Evolutionary conservation across 92 coral and sea anemone species (phyloP).

Genomic region (Epizoanthus illoricatus): DNA sequence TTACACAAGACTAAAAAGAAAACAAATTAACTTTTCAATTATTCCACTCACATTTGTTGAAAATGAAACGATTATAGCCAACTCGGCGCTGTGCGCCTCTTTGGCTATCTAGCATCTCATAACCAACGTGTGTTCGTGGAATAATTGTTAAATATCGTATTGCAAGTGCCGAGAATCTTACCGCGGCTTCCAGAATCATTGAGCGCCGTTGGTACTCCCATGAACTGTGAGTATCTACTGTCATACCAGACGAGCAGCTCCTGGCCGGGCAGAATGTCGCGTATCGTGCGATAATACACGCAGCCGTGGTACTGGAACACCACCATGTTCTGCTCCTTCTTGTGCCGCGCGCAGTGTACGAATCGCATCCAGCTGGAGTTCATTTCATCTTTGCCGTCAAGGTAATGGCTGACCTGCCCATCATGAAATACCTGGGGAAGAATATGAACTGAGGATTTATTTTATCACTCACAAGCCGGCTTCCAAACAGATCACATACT

Average conservation of each 20-base stretch:
- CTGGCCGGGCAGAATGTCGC: conserved; percentile 90
- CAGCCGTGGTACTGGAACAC: conserved; percentile 99
- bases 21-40: too few species aligned
- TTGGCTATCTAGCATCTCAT: too few species aligned
- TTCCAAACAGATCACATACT: too few species aligned
- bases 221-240: conserved; percentile 88
- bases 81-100: too few species aligned
- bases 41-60: too few species aligned
- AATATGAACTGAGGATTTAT: not conserved
- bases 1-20: too few species aligned
- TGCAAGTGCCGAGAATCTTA: conserved; percentile 44
- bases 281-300: conserved; percentile 92
- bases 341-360: conserved; percentile 97
- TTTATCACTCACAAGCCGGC: not conserved
- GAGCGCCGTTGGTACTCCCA: conserved; percentile 96
- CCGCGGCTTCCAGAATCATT: conserved; percentile 96
- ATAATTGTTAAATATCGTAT: too few species aligned
- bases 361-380: conserved; percentile 99
- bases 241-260: conserved; percentile 98
- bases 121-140: too few species aligned
- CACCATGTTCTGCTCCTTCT: conserved; percentile 98
- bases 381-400: conserved; percentile 93
- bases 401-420: conserved; percentile 98
- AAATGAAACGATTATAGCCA: too few species aligned
- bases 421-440: conserved; percentile 88